Base-by-base conservation (phyloP, 2,113 vertebrate genomes). In the Sceloporus tristichus region DNA sequence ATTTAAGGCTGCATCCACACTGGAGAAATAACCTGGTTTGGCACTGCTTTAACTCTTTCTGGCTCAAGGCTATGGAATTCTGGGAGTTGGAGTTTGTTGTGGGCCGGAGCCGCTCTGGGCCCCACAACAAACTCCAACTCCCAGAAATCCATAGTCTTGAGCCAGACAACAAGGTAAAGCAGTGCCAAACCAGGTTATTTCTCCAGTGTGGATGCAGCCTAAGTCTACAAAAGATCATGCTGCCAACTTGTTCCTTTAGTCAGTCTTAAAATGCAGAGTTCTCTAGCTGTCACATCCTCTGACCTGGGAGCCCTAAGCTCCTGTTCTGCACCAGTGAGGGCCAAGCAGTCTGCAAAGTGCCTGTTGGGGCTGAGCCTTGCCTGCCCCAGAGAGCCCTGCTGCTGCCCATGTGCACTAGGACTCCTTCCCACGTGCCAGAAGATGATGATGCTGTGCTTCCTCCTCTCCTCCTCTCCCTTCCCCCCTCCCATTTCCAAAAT, bases 401-500 rank as follows among this genome's bases (percentile, higher is more conserved):
- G 1, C 53, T n/a, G 16, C 53, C 78, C 78, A 79, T 2, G 53
- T 54, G n/a, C 78, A n/a, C 48, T 29, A n/a, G 27, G 16, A 62
- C 77, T 79, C 77, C 18, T 9, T 2, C 16, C 7, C 66, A 70
- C 48, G 85, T 59, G 85, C n/a, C 56, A 16, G 53, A 34, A 34
- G 34, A 34, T 34, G 34, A 34, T 34, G 34, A 40, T 54, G 9
- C 18, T 38, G 48, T 19, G 48, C 34, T 40, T 73, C 16, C 25
- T 29, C 66, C 34, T 34, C 25, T 29, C 66, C 34, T 34, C 34
- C 9, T 25, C 11, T 4, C 10, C 0, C 13, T 2, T 53, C 40
- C 73, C 48, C 81, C 79, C 81, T 29, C 81, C 87, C 81, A 13
- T 56, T 76, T 40, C 9, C 38, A 66, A 77, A 88, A 48, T 56